A percentile compares a stretch with the other conserved stretches of the same genome.
Evolutionary conservation across 2,113 vertebrate genomes (phyloP).

Genomic region (Formicarius rufipectus): DNA sequence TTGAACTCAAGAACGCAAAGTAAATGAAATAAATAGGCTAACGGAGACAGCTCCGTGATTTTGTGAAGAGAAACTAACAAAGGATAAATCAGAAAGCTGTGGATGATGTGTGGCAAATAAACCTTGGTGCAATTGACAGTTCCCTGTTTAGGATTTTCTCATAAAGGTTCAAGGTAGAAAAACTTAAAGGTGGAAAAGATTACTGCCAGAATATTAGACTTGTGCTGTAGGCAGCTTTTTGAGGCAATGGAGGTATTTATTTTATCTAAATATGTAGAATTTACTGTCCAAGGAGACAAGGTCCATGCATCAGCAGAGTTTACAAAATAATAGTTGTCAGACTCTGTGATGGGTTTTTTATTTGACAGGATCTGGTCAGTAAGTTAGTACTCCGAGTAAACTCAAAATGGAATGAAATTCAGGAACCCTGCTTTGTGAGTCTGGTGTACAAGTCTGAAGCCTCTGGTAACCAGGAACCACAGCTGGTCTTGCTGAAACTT

Average conservation of each 20-base stretch:
- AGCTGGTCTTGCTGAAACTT: conserved; percentile 6
- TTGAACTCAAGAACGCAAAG: conserved; percentile 13
- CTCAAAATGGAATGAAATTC: conserved; percentile 25
- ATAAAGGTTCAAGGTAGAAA: conserved; percentile 44
- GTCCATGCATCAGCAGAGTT: conserved; percentile 48
- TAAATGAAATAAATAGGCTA: conserved; percentile 12
- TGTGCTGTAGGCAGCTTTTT: conserved; percentile 38
- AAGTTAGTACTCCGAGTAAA: conserved; percentile 36
- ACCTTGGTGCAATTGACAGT: not conserved
- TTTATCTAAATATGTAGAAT: conserved; percentile 67
- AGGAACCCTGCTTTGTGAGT: conserved; percentile 31
- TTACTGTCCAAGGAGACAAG: conserved; percentile 57
- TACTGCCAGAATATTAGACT: conserved; percentile 47
- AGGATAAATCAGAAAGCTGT: not conserved
- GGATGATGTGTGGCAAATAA: not conserved
- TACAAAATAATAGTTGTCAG: conserved; percentile 53
- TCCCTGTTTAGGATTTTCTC: conserved; percentile 45
- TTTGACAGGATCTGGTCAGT: conserved; percentile 55
- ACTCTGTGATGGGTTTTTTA: conserved; percentile 8
- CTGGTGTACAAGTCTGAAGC: conserved; percentile 9
- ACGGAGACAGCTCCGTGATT: not conserved
- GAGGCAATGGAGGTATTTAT: conserved; percentile 60
- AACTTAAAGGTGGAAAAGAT: conserved; percentile 28
- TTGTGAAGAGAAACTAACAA: not conserved
- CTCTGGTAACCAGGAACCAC: not conserved